Evolutionary conservation across 1,140 invertebrate genomes (phyloP).

Genomic region (Aphelinus certus): DNA sequence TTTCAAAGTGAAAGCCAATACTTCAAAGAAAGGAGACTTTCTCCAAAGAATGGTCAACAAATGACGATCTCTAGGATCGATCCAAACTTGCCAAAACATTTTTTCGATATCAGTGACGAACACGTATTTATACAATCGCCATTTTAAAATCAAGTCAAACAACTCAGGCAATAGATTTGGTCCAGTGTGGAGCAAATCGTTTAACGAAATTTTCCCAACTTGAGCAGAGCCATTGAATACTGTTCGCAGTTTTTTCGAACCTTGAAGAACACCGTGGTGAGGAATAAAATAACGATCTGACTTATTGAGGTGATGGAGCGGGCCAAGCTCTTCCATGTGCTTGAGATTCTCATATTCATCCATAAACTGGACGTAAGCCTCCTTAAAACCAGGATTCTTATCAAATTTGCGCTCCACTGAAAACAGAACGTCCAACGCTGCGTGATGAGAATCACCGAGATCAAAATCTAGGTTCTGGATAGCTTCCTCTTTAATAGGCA

Average conservation of each 20-base stretch:
- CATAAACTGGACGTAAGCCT: not conserved
- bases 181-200: no score
- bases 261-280: not conserved
- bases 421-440: no score
- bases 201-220: no score
- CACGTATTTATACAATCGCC: not conserved
- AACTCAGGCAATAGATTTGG: constrained; percentile 3
- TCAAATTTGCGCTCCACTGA: not conserved
- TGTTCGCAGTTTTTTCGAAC: not conserved
- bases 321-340: constrained; percentile 1
- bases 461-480: no score
- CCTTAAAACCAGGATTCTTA: not conserved
- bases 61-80: constrained; percentile 10
- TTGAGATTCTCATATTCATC: not conserved
- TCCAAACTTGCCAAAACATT: constrained; percentile 21
- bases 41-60: constrained; percentile 16
- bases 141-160: constrained; percentile 36
- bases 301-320: not conserved
- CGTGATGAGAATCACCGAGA: no score
- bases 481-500: no score
- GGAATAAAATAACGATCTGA: not conserved
- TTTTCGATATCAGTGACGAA: constrained; percentile 24
- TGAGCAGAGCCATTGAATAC: not conserved
- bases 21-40: not conserved
- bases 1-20: constrained; percentile 25